Base-by-base conservation (phyloP, 2,888 invertebrate species). In the Melanotus villosus region DNA sequence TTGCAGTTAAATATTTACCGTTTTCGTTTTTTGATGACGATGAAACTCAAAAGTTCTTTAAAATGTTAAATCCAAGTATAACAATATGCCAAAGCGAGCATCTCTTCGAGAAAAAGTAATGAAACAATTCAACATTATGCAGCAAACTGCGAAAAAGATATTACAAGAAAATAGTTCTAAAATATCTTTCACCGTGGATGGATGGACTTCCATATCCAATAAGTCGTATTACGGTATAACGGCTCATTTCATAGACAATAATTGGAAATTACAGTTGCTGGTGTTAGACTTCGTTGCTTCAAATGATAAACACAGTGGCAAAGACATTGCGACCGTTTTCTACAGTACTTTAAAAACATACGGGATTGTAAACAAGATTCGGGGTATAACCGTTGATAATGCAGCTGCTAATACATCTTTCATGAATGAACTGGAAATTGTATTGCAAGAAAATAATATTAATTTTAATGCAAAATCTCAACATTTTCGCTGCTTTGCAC, bases 131-230 rank as follows among this genome's bases (percentile, higher is more conserved):
- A 4, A 34, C 2, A n/a, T 18, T 14, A 21, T 56, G 9, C 21
- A 54, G 18, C 10, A n/a, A 21, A 0, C 30, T 34, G 70, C 69
- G 1, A 57, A 72, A n/a, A 57, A 67, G 18, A 36, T 54, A 18
- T 18, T 74, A n/a, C 18, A 63, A n/a, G 5, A 67, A 30, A 32
- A 62, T 54, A 21, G 59, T 1, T 73, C 73, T 5, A 70, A 72
- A 34, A 65, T 74, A 60, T 65, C 68, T 19, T 69, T 74, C 21
- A 73, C 73, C 2, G 43, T 73, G 0, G 72, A 75, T 62, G 75
- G 66, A 0, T 73, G 75, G 70, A 72, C 60, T 0, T 16, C 32
- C 9, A 12, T 60, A 19, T 12, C 41, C 19, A 19, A 6, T 9
- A 47, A 47, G 12, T 30, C 45, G 2, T 47, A 45, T 60, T 60